A percentile compares a stretch with the other conserved stretches of the same genome.
phyloP scores from a whole-genome alignment of 2,888 invertebrate species.

The Uropetala carovei region DNA sequence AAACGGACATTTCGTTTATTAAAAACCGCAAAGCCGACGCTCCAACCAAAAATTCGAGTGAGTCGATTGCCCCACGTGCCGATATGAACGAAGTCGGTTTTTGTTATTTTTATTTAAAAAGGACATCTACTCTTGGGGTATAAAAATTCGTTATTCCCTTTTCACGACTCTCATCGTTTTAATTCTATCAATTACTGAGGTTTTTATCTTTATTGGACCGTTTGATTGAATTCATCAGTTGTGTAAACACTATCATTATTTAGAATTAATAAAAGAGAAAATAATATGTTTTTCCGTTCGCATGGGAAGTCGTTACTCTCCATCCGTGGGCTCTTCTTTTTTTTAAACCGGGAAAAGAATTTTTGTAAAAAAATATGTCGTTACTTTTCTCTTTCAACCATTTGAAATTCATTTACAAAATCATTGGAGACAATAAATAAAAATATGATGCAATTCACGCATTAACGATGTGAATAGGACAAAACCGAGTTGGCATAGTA shows the following conservation, averaged over 20 bases:
- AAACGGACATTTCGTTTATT: too few relatives aligned
- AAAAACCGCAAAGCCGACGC: neutral
- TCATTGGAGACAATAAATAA: too few relatives aligned
- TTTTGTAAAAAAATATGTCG: neutral
- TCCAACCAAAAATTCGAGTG: neutral
- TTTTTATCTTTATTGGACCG: neutral
- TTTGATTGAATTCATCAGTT: neutral
- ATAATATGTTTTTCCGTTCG: neutral
- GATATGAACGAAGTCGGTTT: neutral
- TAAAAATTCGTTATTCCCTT: neutral
- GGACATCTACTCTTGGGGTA: neutral
- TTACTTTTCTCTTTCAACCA: neutral
- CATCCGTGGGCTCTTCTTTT: too few relatives aligned
- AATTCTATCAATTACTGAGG: neutral
- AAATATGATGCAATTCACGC: too few relatives aligned
- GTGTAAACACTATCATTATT: neutral
- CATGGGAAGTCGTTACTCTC: neutral
- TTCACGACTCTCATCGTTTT: neutral
- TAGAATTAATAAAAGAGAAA: neutral
- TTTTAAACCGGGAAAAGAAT: neutral
- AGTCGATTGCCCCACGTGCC: neutral
- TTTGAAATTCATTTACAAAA: too few relatives aligned
- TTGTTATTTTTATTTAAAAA: neutral
- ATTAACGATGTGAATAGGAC: too few relatives aligned
- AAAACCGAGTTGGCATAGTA: too few relatives aligned